A percentile compares a stretch with the other conserved stretches of the same genome.
phyloP scores from a whole-genome alignment of 2,113 vertebrate species.

The Actenoides hombroni region DNA sequence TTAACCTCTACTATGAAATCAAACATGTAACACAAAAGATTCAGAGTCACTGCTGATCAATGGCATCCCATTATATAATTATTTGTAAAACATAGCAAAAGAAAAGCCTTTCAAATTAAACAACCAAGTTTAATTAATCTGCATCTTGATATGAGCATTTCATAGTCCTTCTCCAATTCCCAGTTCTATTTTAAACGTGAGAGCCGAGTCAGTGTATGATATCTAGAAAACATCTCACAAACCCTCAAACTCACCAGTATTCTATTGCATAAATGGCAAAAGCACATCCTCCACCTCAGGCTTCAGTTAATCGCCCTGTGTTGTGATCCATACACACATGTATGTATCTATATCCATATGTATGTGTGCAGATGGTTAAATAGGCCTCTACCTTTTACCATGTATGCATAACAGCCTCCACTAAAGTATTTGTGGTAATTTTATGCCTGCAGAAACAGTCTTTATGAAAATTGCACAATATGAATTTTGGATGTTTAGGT shows the following conservation, averaged over 20 bases:
- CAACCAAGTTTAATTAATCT: not conserved
- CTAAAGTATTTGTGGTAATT: not conserved
- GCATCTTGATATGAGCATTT: not conserved
- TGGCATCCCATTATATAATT: not conserved
- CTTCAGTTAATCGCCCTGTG: not conserved
- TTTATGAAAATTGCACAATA: not conserved
- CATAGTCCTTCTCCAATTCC: not conserved
- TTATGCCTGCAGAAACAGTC: not conserved
- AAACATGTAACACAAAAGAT: not conserved
- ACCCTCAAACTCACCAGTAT: not conserved
- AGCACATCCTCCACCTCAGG: not conserved
- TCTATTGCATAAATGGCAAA: not conserved
- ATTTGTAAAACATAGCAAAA: not conserved
- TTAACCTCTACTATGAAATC: not conserved
- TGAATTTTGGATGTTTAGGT: not conserved
- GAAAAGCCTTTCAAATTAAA: not conserved
- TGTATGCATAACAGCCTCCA: not conserved
- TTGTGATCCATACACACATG: not conserved
- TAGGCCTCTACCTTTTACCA: not conserved
- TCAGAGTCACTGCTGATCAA: not conserved
- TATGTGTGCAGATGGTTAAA: not conserved
- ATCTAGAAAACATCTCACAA: not conserved
- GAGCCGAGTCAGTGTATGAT: not conserved
- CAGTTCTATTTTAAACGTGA: not conserved
- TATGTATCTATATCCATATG: rapidly evolving